Base-by-base conservation (phyloP, 1,140 invertebrate species). In the Listronotus bonariensis region DNA sequence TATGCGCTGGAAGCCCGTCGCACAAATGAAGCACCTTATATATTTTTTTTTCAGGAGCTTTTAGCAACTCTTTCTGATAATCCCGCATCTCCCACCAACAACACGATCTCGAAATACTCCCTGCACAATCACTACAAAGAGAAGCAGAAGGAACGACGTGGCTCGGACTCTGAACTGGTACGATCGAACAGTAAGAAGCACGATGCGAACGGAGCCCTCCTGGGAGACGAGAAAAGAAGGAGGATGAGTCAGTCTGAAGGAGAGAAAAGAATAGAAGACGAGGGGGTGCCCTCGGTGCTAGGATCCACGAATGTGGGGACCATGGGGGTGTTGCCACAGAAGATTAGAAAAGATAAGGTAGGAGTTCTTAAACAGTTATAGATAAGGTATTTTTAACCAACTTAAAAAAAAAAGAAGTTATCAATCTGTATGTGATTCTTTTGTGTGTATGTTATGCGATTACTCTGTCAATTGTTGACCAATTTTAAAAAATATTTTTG, bases 261-360 rank as follows among this genome's bases (percentile, higher is more conserved):
- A 40, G 68, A 69, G 15, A 65, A 67, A 60, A 48, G 67, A 69
- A 57, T 52, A 36, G 40, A 71, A 49, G 72, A 69, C 17, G 70
- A 75, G 63, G 53, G 43, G 48, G 65, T 68, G 32, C 76, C 83
- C 71, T 80, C 81, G 66, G 79, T 82, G 17, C 77, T 85, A 52
- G 86, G 86, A 38, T 87, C 86, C 15, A 87, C 86, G 18, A 87
- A 87, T 78, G 80, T 84, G 61, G 86, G 86, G 41, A 87, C 86
- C 3, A 79, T 87, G 65, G 75, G 80, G 31, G 68, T 66, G 18
- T 67, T 68, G 51, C 76, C 81, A 75, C 75, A 75, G 61, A 76
- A 75, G 68, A 62, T 69, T 18, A 56, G 74, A 48, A 80, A 78
- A 62, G 74, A 76, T n/a, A 78, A 77, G 60, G 65, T 26, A 26